Percentiles rank a stretch among this genome's conserved stretches.
These are phyloP conservation scores for Pluvianellus socialis DNA, from an alignment of 2,113 vertebrate genomes.

Conservation along the genomic window DNA sequence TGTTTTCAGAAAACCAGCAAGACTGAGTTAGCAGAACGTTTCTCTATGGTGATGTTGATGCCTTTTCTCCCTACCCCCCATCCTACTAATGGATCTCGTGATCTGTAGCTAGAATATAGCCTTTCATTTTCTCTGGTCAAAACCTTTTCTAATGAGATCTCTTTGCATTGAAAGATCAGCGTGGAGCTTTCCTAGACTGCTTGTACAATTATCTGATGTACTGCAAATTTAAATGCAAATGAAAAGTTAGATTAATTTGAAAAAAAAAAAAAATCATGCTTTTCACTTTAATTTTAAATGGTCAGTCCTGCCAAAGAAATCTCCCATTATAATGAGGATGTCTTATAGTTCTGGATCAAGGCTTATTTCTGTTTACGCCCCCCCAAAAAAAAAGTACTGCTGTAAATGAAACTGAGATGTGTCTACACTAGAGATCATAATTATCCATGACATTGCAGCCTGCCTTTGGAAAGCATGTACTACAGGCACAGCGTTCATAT, in stretches of 20 bases:
- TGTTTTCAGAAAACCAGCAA: neutral
- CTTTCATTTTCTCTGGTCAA: neutral
- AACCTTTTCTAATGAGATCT: neutral
- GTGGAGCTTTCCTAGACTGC: neutral
- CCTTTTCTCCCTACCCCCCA: neutral
- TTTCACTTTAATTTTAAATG: neutral
- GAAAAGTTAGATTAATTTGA: neutral
- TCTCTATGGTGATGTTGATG: neutral
- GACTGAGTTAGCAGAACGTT: neutral
- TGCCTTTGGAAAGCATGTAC: neutral
- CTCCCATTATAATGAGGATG: neutral
- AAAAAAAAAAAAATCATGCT: neutral
- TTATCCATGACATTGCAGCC: constrained; percentile 13
- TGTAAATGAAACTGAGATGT: neutral
- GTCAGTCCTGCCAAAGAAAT: neutral
- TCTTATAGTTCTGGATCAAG: neutral
- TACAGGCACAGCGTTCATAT: neutral
- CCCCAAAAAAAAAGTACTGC: neutral
- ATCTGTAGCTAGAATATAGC: neutral
- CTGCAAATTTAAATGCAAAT: constrained; percentile 10
- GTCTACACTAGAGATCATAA: neutral
- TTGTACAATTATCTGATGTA: neutral
- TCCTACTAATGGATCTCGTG: neutral
- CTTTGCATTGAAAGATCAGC: neutral
- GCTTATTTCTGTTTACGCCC: neutral